phyloP scores from a whole-genome alignment of 2,113 vertebrate genomes.

The Percopsis transmontana region DNA sequence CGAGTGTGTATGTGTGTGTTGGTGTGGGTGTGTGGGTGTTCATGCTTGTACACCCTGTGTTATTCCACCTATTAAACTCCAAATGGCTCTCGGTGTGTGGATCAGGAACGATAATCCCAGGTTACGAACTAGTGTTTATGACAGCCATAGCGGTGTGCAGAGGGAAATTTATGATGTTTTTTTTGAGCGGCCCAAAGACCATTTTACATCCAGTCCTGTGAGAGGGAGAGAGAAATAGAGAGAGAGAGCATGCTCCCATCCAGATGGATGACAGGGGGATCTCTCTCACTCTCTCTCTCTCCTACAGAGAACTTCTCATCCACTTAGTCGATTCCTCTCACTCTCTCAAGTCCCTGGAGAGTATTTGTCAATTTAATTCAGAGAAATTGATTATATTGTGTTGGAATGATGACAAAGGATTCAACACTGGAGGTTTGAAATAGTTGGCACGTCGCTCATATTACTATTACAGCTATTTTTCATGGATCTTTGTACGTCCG shows the following conservation, averaged over 20 bases:
- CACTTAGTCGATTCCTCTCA: constrained; percentile 28
- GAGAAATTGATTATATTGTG: constrained; percentile 38
- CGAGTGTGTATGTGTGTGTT: constrained; percentile 8
- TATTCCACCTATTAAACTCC: constrained; percentile 20
- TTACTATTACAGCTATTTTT: constrained; percentile 38
- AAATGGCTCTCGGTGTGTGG: constrained; percentile 63
- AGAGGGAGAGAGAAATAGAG: constrained; percentile 14
- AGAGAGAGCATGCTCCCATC: not conserved
- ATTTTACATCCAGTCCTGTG: constrained; percentile 45
- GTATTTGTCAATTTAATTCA: constrained; percentile 39
- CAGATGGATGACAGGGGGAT: constrained; percentile 48
- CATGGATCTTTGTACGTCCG: constrained; percentile 12
- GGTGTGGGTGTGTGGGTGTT: not conserved
- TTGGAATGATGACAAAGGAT: constrained; percentile 21
- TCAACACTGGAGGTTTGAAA: constrained; percentile 27
- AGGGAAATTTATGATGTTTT: constrained; percentile 71
- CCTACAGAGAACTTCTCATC: constrained; percentile 23
- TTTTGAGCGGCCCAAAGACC: constrained; percentile 49
- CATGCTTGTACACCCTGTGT: not conserved
- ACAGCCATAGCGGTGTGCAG: constrained; percentile 44
- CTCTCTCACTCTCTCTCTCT: constrained; percentile 29
- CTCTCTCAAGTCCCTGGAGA: constrained; percentile 19
- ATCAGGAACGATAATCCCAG: constrained; percentile 61
- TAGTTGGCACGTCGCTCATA: constrained; percentile 22
- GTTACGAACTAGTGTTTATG: constrained; percentile 59